Percentiles rank a stretch among this genome's conserved stretches.
Conservation (phyloP, 2,888 invertebrate species). For the Gonocerus acuteangulatus region DNA sequence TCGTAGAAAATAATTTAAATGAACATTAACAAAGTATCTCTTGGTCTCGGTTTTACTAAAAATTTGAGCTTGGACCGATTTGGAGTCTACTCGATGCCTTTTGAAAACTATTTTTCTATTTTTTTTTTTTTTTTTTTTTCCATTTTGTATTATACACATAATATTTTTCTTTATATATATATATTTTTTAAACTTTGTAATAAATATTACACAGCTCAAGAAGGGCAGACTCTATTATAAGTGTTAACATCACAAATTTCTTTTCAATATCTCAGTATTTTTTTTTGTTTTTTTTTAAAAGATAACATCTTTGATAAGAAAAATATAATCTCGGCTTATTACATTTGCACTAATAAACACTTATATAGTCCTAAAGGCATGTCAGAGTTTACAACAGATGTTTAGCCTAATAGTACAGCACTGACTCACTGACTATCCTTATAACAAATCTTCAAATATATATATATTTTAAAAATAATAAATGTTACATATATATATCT, state of each 20-base stretch:
- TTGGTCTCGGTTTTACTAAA: conserved; percentile 23
- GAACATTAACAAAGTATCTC: conserved; percentile 12
- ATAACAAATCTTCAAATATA: conserved; percentile 18
- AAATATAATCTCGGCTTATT: conserved; percentile 26
- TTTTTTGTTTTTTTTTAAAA: conserved; percentile 5
- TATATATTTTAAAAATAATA: conserved; percentile 2
- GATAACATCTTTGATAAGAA: conserved; percentile 20
- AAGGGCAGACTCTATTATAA: conserved; percentile 16
- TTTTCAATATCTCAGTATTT: background rate
- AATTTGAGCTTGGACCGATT: conserved; percentile 24
- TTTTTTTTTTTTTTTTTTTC: conserved; percentile 7
- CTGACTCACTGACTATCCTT: conserved; percentile 13
- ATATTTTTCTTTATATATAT: background rate
- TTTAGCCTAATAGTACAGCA: conserved; percentile 17
- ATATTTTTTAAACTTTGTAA: conserved; percentile 14
- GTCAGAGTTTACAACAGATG: conserved; percentile 19
- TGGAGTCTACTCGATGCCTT: conserved; percentile 17
- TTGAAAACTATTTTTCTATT: background rate
- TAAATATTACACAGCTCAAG: conserved; percentile 24
- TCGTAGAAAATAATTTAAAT: conserved; percentile 17
- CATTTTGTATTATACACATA: background rate
- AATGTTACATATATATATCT: background rate
- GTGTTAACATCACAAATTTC: conserved; percentile 17
- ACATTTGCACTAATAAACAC: conserved; percentile 21
- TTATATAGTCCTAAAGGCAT: conserved; percentile 27